Conservation (phyloP, 2,888 invertebrate species). For the Horisme vitalbata region DNA sequence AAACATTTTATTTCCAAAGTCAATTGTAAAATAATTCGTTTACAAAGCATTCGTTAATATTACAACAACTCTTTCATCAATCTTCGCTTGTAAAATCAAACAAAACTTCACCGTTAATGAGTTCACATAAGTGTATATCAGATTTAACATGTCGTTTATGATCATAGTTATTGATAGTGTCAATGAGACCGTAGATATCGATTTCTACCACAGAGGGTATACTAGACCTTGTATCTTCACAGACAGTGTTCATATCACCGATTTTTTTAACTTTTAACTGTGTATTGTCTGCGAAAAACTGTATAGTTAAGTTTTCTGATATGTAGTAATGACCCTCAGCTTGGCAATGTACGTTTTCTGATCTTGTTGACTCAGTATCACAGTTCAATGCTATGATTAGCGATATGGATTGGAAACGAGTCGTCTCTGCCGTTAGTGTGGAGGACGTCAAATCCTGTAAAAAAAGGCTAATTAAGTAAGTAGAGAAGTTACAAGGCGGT, state of each 20-base stretch:
- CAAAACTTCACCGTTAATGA: constrained; percentile 37
- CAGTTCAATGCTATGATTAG: constrained; percentile 63
- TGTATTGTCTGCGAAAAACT: constrained; percentile 49
- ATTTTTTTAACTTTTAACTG: constrained; percentile 45
- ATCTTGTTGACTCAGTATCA: constrained; percentile 29
- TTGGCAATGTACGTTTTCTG: neutral
- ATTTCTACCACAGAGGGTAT: constrained; percentile 52
- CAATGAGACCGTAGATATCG: constrained; percentile 62
- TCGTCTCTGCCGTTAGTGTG: constrained; percentile 54
- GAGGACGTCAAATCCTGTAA: constrained; percentile 62
- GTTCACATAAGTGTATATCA: constrained; percentile 53
- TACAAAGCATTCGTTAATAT: too few relatives aligned
- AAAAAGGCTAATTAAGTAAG: constrained; percentile 2
- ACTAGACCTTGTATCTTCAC: constrained; percentile 37
- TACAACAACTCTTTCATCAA: neutral
- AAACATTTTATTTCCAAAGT: constrained; percentile 7
- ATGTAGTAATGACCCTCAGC: constrained; percentile 53
- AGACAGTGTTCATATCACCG: constrained; percentile 51
- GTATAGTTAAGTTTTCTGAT: constrained; percentile 45
- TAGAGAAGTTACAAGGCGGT: too few relatives aligned
- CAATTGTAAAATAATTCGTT: neutral
- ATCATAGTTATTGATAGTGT: constrained; percentile 67
- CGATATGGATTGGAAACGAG: constrained; percentile 52
- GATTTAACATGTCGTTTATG: constrained; percentile 44
- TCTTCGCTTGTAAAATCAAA: constrained; percentile 24